Percentiles rank a stretch among this genome's conserved stretches.
Conservation (phyloP, 2,797 vertebrate species). For the Ceryle rudis region DNA sequence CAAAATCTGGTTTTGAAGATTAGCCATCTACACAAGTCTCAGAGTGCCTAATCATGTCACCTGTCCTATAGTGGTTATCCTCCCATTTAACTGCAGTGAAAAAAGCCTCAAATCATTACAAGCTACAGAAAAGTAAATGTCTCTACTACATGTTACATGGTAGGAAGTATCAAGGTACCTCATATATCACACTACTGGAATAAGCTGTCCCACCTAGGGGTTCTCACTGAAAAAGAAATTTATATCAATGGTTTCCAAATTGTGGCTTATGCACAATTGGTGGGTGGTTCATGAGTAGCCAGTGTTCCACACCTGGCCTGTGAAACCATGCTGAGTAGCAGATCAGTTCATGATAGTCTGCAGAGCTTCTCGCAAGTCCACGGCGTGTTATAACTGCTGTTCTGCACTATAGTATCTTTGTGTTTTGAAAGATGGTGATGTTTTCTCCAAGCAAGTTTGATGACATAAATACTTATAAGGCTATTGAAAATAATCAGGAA, state of each 20-base stretch:
- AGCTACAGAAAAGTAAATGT: neutral
- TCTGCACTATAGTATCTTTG: fast-evolving
- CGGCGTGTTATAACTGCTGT: neutral
- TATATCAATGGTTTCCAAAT: neutral
- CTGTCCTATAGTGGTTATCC: neutral
- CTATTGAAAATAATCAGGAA: neutral
- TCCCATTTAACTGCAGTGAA: neutral
- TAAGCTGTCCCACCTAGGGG: neutral
- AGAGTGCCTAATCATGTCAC: neutral
- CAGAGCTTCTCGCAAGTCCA: neutral
- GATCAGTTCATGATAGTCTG: neutral
- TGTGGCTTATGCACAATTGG: neutral
- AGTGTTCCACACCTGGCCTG: neutral
- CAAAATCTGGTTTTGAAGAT: neutral
- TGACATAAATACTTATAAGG: neutral
- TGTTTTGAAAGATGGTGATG: neutral
- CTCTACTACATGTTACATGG: neutral
- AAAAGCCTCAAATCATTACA: neutral
- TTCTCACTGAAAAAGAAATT: neutral
- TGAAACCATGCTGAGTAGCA: neutral
- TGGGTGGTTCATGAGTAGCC: neutral
- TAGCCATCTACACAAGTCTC: neutral
- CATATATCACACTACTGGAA: neutral
- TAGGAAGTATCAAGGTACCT: neutral
- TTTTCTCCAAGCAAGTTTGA: neutral